Evolutionary conservation across 2,113 vertebrate genomes (phyloP), one percentile per base, ranked within the genome.

Genomic region (Probosciger aterrimus): DNA sequence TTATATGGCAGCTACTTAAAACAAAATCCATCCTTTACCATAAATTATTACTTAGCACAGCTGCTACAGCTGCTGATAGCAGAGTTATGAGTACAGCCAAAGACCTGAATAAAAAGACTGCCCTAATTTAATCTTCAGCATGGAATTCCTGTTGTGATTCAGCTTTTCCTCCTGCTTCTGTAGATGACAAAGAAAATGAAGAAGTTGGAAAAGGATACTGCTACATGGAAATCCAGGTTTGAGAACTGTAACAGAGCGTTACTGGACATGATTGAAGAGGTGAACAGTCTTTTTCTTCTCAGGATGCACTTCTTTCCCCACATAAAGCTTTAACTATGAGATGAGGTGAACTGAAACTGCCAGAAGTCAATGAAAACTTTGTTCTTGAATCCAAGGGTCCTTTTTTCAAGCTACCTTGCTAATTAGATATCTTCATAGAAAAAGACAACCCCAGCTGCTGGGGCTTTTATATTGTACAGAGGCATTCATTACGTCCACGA

Each of bases 121-220:
- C 44, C 75, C 57, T 88, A 47, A 80, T 78, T 83, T 86, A 25
- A 82, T 41, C 39, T 77, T 50, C 25, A 64, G 41, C 19, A 18
- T 89, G 55, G 49, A 75, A 86, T 86, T 80, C 85, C 73, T 91
- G 23, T 46, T 82, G 67, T 80, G 47, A 94, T 41, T 86, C 53
- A 68, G 57, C 73, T 93, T 95, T 86, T 96, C 43, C 46, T 91
- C 55, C 64, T 71, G 70, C 73, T 97, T 97, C 93, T 96, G 8
- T 76, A 99, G 99, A 99, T 99, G 98, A 98, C 99, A 39, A 99
- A 98, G 73, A 99, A 99, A 97, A 99, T 99, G 98, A 99, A 99
- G 96, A 99, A 98, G 74, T 65, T 99, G 96, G 99, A 99, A 86
- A 99, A 99, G 78, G 99, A 99, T 91, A 99, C 99, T 1, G 98